These are phyloP conservation scores for Heliconius hortense DNA, from an alignment of 2,888 invertebrate genomes.

Conservation along the genomic window DNA sequence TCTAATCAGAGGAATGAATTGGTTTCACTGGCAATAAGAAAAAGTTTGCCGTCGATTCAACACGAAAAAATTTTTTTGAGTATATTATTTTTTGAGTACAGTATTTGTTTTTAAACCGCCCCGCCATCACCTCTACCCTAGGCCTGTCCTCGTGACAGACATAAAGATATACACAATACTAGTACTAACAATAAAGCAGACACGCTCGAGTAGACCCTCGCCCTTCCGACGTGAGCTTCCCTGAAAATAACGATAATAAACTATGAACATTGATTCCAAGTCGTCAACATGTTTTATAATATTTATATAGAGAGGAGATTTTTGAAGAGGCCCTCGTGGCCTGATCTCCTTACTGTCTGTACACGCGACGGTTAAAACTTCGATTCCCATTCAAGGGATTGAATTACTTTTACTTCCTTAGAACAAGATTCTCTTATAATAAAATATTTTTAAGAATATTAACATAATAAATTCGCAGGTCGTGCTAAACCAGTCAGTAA, in stretches of 20 bases:
- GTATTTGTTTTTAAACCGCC: too few relatives aligned
- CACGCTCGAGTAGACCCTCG: constrained; percentile 58
- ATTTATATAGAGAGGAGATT: neutral
- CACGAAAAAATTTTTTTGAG: too few relatives aligned
- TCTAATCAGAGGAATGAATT: neutral
- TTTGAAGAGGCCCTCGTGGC: too few relatives aligned
- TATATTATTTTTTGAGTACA: too few relatives aligned
- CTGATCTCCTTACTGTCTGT: too few relatives aligned
- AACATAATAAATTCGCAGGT: neutral
- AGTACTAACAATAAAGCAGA: constrained; percentile 65
- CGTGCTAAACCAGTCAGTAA: neutral
- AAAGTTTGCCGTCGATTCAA: neutral
- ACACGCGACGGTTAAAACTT: too few relatives aligned
- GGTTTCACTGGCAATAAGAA: neutral
- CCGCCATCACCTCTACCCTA: constrained; percentile 45
- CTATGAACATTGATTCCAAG: constrained; percentile 15
- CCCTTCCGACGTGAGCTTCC: constrained; percentile 57
- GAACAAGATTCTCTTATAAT: too few relatives aligned
- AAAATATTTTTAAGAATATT: neutral
- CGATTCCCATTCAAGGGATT: too few relatives aligned
- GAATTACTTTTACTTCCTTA: too few relatives aligned
- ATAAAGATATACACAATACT: constrained; percentile 38
- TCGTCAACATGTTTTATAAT: neutral
- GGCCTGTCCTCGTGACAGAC: constrained; percentile 22
- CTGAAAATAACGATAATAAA: constrained; percentile 10